Conservation (phyloP, 2,797 vertebrate genomes). For the Nannoperca australis region DNA sequence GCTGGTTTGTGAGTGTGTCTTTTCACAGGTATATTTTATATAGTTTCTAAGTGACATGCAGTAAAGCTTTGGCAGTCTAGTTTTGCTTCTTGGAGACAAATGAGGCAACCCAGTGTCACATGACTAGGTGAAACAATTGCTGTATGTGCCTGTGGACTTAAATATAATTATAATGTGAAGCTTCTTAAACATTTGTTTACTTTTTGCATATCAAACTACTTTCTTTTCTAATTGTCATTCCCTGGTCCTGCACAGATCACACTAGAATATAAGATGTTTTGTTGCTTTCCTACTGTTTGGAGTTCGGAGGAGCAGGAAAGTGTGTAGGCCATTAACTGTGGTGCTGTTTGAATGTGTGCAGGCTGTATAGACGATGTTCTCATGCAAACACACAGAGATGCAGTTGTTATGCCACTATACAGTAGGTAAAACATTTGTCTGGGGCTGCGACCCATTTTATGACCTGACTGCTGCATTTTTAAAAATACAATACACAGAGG, state of each 20-base stretch:
- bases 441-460: constrained; percentile 40
- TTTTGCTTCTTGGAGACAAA: neutral
- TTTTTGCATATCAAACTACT: neutral
- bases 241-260: neutral
- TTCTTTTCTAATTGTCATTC: neutral
- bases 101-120: neutral
- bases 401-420: neutral
- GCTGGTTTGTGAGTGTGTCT: neutral
- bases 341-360: constrained; percentile 1
- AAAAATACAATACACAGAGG: constrained; percentile 46
- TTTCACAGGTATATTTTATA: neutral
- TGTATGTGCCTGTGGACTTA: neutral
- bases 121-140: neutral
- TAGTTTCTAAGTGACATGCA: neutral
- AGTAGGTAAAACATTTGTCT: constrained; percentile 30
- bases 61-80: neutral
- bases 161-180: neutral
- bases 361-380: constrained; percentile 5
- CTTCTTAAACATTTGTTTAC: neutral
- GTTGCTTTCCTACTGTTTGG: neutral
- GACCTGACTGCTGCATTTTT: constrained; percentile 31
- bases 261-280: neutral
- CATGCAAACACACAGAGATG: constrained; percentile 26
- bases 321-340: neutral
- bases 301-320: constrained; percentile 22